phyloP scores from a whole-genome alignment of 2,888 invertebrate species.

The Drosophila prostipennis region DNA sequence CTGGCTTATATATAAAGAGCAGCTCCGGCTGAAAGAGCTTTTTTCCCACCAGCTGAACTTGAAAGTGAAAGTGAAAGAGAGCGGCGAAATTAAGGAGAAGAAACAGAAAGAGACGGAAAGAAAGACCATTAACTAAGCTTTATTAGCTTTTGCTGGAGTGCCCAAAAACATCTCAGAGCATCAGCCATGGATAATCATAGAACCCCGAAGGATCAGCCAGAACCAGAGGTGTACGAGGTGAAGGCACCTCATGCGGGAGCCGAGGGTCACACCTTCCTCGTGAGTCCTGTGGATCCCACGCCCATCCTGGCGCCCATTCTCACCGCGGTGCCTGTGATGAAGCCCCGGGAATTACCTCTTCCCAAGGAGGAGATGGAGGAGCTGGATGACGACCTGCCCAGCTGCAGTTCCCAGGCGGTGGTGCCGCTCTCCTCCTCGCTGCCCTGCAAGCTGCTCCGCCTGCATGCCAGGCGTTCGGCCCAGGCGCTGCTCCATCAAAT shows the following conservation, averaged over 20 bases:
- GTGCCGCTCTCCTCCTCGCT: slow-evolving; percentile 82
- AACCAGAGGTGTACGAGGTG: slow-evolving; percentile 54
- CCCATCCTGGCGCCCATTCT: slow-evolving; percentile 42
- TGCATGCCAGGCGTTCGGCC: slow-evolving; percentile 80
- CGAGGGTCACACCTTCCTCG: slow-evolving; percentile 76
- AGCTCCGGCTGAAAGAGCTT: slow-evolving; percentile 33
- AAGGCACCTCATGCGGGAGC: slow-evolving; percentile 58
- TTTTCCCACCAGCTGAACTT: slow-evolving; percentile 69
- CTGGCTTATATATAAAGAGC: slow-evolving; percentile 47
- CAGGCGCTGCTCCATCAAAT: slow-evolving; percentile 74
- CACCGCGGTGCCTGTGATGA: slow-evolving; percentile 73
- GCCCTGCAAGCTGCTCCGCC: slow-evolving; percentile 81
- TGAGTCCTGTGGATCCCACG: slow-evolving; percentile 65
- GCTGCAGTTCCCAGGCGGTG: slow-evolving; percentile 74
- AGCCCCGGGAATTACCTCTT: slow-evolving; percentile 8
- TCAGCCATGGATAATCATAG: slow-evolving; percentile 33
- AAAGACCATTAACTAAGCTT: slow-evolving; percentile 20
- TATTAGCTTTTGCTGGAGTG: slow-evolving; percentile 66
- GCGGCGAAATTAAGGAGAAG: not conserved
- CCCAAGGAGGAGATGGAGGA: not conserved
- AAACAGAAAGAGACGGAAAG: slow-evolving; percentile 3
- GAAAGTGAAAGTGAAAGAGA: slow-evolving; percentile 77
- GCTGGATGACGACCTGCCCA: slow-evolving; percentile 58
- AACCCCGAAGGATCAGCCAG: slow-evolving; percentile 7
- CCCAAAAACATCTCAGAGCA: slow-evolving; percentile 69